These are phyloP conservation scores for Ennomos erosarius DNA, from an alignment of 2,888 invertebrate species.

Conservation along the genomic window DNA sequence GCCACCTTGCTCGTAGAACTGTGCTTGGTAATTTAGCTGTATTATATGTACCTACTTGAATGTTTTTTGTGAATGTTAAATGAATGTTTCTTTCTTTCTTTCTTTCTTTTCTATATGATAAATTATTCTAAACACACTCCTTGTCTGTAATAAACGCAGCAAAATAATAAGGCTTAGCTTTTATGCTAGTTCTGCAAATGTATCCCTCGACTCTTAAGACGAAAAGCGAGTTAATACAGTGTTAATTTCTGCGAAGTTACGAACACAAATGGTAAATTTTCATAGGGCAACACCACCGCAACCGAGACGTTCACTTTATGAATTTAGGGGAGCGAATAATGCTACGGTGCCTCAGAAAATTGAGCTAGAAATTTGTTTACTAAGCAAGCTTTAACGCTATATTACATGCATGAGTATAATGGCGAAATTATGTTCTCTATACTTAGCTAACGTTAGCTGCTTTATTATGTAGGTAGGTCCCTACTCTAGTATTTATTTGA, in stretches of 20 bases:
- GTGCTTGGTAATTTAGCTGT: too few relatives aligned
- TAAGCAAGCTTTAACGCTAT: conserved; percentile 19
- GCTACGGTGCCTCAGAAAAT: conserved; percentile 39
- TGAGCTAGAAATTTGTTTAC: conserved; percentile 36
- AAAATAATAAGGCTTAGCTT: not conserved
- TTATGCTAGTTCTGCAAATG: conserved; percentile 7
- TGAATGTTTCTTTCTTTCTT: too few relatives aligned
- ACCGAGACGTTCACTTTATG: conserved; percentile 34
- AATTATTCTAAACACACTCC: too few relatives aligned
- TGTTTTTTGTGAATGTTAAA: too few relatives aligned
- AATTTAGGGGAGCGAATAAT: conserved; percentile 45
- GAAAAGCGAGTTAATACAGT: conserved; percentile 37
- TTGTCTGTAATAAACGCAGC: too few relatives aligned
- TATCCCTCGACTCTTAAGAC: conserved; percentile 28
- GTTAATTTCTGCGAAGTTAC: conserved; percentile 48
- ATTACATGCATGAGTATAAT: conserved; percentile 26
- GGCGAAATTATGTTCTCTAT: conserved; percentile 23
- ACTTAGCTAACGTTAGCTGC: conserved; percentile 2
- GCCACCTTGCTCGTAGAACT: too few relatives aligned
- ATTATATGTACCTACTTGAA: too few relatives aligned
- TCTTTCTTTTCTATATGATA: too few relatives aligned
- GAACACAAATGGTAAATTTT: conserved; percentile 49
- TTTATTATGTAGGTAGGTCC: conserved; percentile 8
- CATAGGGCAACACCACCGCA: conserved; percentile 42
- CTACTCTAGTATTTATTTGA: too few relatives aligned